Conservation (phyloP, 2,113 vertebrate genomes). For the Phocoena sinus region DNA sequence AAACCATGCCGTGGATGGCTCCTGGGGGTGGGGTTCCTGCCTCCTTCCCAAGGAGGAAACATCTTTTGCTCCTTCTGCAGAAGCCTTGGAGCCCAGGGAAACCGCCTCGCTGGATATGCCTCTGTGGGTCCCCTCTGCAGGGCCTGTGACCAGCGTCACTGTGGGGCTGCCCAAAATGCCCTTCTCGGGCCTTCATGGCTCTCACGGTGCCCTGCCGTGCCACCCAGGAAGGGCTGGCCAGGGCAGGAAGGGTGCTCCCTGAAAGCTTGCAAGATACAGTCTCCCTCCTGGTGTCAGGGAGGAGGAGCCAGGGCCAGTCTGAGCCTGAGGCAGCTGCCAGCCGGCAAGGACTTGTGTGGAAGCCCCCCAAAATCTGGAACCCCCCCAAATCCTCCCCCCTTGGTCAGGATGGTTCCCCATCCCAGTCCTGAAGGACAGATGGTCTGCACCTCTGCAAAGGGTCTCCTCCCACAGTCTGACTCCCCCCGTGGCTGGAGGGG, state of each 20-base stretch:
- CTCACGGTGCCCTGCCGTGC: too few species aligned
- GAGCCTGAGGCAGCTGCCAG: not conserved
- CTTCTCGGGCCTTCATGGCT: not conserved
- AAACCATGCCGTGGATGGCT: not conserved
- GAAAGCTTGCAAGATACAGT: not conserved
- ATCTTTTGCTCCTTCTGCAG: not conserved
- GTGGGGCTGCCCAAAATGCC: not conserved
- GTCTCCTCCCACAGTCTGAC: not conserved
- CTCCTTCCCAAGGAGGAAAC: too few species aligned
- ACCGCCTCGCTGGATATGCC: not conserved
- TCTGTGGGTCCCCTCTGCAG: not conserved
- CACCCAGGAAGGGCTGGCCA: not conserved
- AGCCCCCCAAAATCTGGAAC: not conserved
- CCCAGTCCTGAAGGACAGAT: not conserved
- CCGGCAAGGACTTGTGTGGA: rapidly evolving
- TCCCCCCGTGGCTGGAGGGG: too few species aligned
- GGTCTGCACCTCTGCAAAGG: not conserved
- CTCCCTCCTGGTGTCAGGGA: not conserved
- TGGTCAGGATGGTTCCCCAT: not conserved
- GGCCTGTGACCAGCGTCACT: not conserved
- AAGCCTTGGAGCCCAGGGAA: not conserved
- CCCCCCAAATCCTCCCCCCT: not conserved
- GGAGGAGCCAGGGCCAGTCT: not conserved
- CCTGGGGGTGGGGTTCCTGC: not conserved
- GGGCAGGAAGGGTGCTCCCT: not conserved